Percentiles rank a stretch among this genome's conserved stretches.
Evolutionary conservation across 2,113 vertebrate species (phyloP).

Genomic region (Chloebia gouldiae): DNA sequence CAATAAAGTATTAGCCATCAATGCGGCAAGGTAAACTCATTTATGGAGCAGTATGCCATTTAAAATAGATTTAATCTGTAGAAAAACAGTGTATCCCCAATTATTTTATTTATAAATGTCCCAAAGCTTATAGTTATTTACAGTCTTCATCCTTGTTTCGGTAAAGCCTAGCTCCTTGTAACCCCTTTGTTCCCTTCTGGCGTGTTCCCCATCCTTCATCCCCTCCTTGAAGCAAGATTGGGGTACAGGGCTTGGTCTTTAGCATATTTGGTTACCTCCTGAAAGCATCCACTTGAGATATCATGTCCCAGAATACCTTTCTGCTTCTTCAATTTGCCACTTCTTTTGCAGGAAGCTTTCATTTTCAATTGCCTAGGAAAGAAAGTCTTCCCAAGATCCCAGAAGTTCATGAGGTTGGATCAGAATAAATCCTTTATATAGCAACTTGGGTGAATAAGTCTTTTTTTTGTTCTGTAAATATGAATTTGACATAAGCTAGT

Average conservation of each 20-base stretch:
- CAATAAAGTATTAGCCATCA: not conserved
- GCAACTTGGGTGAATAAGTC: not conserved
- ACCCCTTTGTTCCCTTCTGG: too few species aligned
- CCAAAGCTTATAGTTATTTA: not conserved
- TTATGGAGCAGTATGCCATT: not conserved
- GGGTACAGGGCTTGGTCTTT: not conserved
- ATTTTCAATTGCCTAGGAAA: not conserved
- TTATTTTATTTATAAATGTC: not conserved
- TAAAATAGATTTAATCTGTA: not conserved
- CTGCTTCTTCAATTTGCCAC: not conserved
- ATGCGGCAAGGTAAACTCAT: not conserved
- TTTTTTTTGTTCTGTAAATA: not conserved
- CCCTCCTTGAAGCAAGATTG: too few species aligned
- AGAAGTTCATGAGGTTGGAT: not conserved
- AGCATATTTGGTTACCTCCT: not conserved
- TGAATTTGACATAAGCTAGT: not conserved
- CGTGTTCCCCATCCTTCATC: too few species aligned
- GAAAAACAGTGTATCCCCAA: not conserved
- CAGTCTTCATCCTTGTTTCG: too few species aligned
- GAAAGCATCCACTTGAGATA: not conserved
- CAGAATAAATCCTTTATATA: not conserved
- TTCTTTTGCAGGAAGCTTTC: not conserved
- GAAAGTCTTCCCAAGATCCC: not conserved
- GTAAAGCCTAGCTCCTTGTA: too few species aligned
- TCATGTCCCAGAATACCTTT: not conserved